Conservation (phyloP, 1,140 invertebrate species). For the Galendromus occidentalis region DNA sequence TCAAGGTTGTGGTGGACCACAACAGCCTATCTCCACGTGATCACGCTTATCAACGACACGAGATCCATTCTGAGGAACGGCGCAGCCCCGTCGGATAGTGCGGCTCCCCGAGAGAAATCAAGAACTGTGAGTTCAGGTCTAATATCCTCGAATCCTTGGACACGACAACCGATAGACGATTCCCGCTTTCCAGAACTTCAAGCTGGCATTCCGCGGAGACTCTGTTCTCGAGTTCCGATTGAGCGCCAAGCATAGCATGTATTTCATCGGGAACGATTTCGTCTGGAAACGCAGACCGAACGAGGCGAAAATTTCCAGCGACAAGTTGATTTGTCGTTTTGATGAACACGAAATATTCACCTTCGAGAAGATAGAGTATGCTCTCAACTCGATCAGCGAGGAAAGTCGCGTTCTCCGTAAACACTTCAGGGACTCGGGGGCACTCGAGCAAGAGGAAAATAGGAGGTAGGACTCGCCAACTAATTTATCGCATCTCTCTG, state of each 20-base stretch:
- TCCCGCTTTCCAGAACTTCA: slow-evolving; percentile 12
- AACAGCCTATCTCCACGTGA: slow-evolving; percentile 8
- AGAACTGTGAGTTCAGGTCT: neutral
- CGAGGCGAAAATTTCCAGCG: slow-evolving; percentile 19
- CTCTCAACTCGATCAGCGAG: slow-evolving; percentile 35
- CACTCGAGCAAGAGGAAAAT: slow-evolving; percentile 38
- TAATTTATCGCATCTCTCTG: neutral
- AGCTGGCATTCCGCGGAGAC: slow-evolving; percentile 7
- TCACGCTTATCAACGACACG: slow-evolving; percentile 7
- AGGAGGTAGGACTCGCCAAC: neutral
- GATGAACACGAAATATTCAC: slow-evolving; percentile 53
- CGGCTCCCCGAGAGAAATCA: slow-evolving; percentile 11
- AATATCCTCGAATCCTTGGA: too few species aligned
- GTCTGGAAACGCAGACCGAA: slow-evolving; percentile 16
- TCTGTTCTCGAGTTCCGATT: slow-evolving; percentile 5
- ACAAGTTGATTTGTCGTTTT: slow-evolving; percentile 33
- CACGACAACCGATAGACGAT: neutral
- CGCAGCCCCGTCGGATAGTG: slow-evolving; percentile 18
- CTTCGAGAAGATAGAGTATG: slow-evolving; percentile 44
- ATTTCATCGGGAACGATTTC: neutral
- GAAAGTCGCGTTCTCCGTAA: slow-evolving; percentile 44
- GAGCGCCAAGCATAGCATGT: neutral
- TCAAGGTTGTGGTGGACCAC: slow-evolving; percentile 3
- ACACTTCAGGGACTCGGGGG: slow-evolving; percentile 45
- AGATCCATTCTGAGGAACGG: slow-evolving; percentile 19